Base-by-base conservation (phyloP, 2,888 invertebrate species). In the Mythimna ferrago region DNA sequence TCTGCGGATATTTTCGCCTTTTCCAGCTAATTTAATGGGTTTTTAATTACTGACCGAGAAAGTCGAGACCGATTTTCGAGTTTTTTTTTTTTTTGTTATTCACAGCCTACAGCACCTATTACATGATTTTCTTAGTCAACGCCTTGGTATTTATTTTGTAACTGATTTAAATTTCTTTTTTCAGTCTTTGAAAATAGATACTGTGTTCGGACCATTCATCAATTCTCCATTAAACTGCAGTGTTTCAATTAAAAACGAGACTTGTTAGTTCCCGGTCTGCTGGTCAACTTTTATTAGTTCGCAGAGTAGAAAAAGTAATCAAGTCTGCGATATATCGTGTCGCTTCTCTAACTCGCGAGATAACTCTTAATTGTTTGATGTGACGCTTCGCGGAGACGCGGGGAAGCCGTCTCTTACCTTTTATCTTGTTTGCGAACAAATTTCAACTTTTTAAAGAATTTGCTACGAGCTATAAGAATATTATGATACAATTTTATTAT, bases 271-370 rank as follows among this genome's bases (percentile, higher is more conserved):
- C 86, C 88, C 91, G 89, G 92, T 91, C 88, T 90, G 90, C 92
- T 94, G 93, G 93, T 92, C 93, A 94, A 94, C 90, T 95, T 95
- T 93, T 94, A 95, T 95, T 94, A 94, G 92, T 94, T 94, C 88
- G 79, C 87, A 80, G 87, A 93, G 92, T 90, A 91, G 93, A 91
- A 93, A 94, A 94, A 94, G 93, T 94, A 94, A 94, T 94, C 93
- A 93, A 94, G 92, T 90, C 87, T 88, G 86, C 92, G 88, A 94
- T 94, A 92, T 92, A 94, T 94, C 92, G 90, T 78, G 85, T 84
- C 83, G 91, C 88, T 82, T 87, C 87, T 87, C 91, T 89, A 92
- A 90, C 91, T 92, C 87, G 77, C 69, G 81, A 89, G 91, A 91
- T 91, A 93, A 93, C 92, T 93, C 91, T 92, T 93, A 93, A 94